These are phyloP conservation scores for Lepilemur septentrionalis DNA, from an alignment of 2,797 vertebrate genomes.

Conservation along the genomic window DNA sequence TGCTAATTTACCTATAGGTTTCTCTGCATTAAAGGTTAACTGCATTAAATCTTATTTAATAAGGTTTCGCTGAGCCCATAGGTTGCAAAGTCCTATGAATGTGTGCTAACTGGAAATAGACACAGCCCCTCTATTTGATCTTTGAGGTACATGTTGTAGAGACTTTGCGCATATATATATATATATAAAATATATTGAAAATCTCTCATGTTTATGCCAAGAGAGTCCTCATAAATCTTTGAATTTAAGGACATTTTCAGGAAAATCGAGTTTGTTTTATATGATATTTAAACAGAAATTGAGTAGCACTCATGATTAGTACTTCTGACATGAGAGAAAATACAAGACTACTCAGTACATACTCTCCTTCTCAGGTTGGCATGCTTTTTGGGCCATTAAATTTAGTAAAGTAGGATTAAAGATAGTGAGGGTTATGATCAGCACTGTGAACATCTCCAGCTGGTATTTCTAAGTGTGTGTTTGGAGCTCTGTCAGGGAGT, in stretches of 20 bases:
- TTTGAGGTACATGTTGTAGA: not conserved
- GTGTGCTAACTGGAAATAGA: not conserved
- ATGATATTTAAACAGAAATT: not conserved
- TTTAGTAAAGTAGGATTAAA: not conserved
- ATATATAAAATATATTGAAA: not conserved
- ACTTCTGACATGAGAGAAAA: not conserved
- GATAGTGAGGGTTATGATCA: not conserved
- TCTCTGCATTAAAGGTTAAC: not conserved
- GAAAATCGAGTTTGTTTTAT: not conserved
- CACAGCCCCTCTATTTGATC: not conserved
- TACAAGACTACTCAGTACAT: not conserved
- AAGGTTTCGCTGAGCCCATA: not conserved
- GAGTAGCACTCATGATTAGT: not conserved
- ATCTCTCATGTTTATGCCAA: not conserved
- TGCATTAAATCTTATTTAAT: not conserved
- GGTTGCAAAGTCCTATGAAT: not conserved
- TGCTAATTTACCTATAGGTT: not conserved
- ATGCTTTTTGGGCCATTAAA: not conserved
- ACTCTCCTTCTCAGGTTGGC: not conserved
- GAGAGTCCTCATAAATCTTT: not conserved
- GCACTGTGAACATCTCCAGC: not conserved
- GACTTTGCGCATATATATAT: not conserved
- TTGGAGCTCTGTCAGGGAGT: not conserved
- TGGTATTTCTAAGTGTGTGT: not conserved
- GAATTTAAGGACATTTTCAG: not conserved